Evolutionary conservation across 2,797 vertebrate genomes (phyloP).

Genomic region (Siniperca undulata): DNA sequence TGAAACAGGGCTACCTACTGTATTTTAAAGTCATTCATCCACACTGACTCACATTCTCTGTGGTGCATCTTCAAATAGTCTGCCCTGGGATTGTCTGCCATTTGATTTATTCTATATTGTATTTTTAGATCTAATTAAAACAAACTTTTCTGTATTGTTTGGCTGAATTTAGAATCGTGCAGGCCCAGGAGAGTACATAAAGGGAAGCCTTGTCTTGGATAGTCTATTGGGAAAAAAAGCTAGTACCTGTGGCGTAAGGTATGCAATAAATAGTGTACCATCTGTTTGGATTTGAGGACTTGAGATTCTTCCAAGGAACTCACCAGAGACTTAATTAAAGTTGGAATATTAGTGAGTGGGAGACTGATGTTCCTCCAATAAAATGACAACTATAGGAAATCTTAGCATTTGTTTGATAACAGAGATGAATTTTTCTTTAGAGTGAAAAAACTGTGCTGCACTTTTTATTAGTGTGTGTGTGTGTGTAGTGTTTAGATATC

Average conservation of each 20-base stretch:
- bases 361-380: constrained; percentile 72
- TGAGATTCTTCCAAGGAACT: constrained; percentile 73
- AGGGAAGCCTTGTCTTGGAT: constrained; percentile 68
- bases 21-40: constrained; percentile 77
- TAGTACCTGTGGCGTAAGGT: constrained; percentile 81
- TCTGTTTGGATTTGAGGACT: constrained; percentile 80
- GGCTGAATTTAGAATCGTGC: constrained; percentile 58
- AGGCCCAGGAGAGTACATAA: constrained; percentile 63
- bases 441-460: constrained; percentile 16
- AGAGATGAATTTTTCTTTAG: constrained; percentile 45
- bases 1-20: constrained; percentile 64
- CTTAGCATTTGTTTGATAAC: constrained; percentile 52
- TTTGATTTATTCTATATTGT: constrained; percentile 78
- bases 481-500: neutral
- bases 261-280: constrained; percentile 81
- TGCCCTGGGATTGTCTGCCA: constrained; percentile 62
- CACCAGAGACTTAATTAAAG: constrained; percentile 85
- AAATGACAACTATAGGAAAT: constrained; percentile 62
- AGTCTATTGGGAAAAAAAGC: constrained; percentile 49
- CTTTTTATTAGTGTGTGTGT: constrained; percentile 13
- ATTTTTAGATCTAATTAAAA: constrained; percentile 82
- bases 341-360: constrained; percentile 70
- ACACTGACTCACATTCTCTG: constrained; percentile 62
- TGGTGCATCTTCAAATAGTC: constrained; percentile 74
- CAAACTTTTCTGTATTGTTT: constrained; percentile 71